Percentiles rank a stretch among this genome's conserved stretches.
Conservation (phyloP, 2,797 vertebrate genomes). For the Pelodytes ibericus region DNA sequence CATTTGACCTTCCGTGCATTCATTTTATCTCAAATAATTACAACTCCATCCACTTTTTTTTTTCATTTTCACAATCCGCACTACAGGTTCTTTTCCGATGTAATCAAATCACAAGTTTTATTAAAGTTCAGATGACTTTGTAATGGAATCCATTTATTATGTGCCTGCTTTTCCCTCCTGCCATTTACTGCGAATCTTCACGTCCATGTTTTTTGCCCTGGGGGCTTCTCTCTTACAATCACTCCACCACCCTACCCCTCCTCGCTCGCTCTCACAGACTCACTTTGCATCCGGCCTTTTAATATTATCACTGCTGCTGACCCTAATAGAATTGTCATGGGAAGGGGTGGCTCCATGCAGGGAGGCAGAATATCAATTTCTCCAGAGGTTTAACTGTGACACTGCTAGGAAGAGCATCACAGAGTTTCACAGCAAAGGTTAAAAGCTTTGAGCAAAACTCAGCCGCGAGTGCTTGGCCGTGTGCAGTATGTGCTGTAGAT, state of each 20-base stretch:
- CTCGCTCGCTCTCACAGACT: conserved; percentile 62
- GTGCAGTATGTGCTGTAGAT: not conserved
- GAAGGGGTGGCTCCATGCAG: conserved; percentile 15
- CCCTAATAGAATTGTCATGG: conserved; percentile 52
- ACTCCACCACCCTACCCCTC: too few species aligned
- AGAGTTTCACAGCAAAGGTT: conserved; percentile 5
- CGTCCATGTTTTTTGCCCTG: conserved; percentile 45
- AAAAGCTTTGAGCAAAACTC: not conserved
- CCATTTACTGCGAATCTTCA: conserved; percentile 57
- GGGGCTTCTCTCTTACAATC: conserved; percentile 18
- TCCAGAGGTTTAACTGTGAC: not conserved
- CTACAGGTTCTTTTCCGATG: conserved; percentile 68
- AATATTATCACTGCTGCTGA: conserved; percentile 63
- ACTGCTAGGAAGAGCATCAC: not conserved
- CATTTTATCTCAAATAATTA: conserved; percentile 41
- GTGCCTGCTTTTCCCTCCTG: conserved; percentile 70
- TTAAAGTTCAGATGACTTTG: conserved; percentile 83
- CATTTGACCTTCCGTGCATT: conserved; percentile 31
- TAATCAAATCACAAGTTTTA: conserved; percentile 83
- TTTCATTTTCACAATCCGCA: conserved; percentile 56
- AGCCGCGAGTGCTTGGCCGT: not conserved
- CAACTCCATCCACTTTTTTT: conserved; percentile 12
- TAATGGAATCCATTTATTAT: conserved; percentile 81
- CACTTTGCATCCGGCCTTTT: conserved; percentile 60
- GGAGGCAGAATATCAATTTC: conserved; percentile 17